Evolutionary conservation across 2,888 invertebrate species (phyloP).

Genomic region (Allygus modestus): DNA sequence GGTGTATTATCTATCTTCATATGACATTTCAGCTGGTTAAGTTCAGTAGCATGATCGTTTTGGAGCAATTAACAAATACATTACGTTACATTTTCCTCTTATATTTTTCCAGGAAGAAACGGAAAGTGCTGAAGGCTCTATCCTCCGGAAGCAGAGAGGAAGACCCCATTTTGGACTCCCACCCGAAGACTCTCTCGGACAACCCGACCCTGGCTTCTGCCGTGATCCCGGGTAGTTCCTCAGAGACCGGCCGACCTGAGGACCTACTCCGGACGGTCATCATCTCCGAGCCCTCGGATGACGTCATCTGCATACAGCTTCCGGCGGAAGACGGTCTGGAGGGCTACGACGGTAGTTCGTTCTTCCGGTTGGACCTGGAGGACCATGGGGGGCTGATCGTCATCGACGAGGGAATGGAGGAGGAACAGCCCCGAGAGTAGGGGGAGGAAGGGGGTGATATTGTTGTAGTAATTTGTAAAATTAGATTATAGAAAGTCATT

Average conservation of each 20-base stretch:
- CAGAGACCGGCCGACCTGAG: slow-evolving; percentile 2
- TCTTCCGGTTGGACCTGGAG: slow-evolving; percentile 46
- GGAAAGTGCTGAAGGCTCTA: background rate
- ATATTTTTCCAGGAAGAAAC: slow-evolving; percentile 47
- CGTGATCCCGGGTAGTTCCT: slow-evolving; percentile 27
- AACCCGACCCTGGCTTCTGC: slow-evolving; percentile 62
- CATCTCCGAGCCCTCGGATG: slow-evolving; percentile 62
- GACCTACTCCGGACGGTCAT: slow-evolving; percentile 61
- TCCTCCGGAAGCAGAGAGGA: background rate
- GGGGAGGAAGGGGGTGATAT: background rate
- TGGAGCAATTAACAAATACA: no score
- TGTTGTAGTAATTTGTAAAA: background rate
- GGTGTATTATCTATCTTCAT: no score
- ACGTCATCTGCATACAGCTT: slow-evolving; percentile 68
- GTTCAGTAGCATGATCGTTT: no score
- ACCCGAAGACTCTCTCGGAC: slow-evolving; percentile 2
- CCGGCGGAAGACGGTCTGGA: slow-evolving; percentile 60
- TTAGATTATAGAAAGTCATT: no score
- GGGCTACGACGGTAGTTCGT: slow-evolving; percentile 51
- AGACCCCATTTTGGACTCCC: background rate
- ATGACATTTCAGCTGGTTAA: no score
- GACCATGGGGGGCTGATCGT: slow-evolving; percentile 54
- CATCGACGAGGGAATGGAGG: slow-evolving; percentile 46
- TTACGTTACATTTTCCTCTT: no score
- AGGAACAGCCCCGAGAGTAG: slow-evolving; percentile 38